phyloP scores from a whole-genome alignment of 1,140 invertebrate genomes.

The Rhyzopertha dominica region DNA sequence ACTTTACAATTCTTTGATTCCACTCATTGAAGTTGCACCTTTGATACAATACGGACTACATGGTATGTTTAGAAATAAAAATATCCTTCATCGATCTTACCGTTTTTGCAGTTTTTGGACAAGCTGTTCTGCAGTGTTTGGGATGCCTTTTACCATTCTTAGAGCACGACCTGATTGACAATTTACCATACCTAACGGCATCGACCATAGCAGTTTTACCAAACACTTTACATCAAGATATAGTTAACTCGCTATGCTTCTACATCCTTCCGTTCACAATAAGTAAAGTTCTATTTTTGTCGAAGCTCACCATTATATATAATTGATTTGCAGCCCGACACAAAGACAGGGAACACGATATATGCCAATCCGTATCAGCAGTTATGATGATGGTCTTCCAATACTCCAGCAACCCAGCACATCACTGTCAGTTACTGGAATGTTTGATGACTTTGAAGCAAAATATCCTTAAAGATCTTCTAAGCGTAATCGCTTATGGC shows the following conservation, averaged over 20 bases:
- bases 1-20: constrained; percentile 80
- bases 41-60: constrained; percentile 78
- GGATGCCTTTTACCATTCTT: constrained; percentile 93
- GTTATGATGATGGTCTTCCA: constrained; percentile 98
- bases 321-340: constrained; percentile 54
- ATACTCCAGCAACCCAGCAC: constrained; percentile 86
- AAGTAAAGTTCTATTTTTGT: constrained; percentile 57
- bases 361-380: constrained; percentile 86
- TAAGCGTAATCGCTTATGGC: constrained; percentile 96
- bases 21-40: constrained; percentile 73
- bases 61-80: constrained; percentile 49
- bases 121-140: constrained; percentile 83
- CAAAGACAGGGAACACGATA: constrained; percentile 74
- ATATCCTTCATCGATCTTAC: neutral
- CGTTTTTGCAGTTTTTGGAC: constrained; percentile 74
- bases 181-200: constrained; percentile 89
- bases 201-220: constrained; percentile 91
- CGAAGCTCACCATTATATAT: neutral
- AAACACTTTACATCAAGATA: constrained; percentile 84
- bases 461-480: constrained; percentile 84
- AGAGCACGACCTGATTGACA: constrained; percentile 93
- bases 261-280: constrained; percentile 96
- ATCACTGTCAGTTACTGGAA: constrained; percentile 92
- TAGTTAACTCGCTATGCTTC: constrained; percentile 92
- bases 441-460: constrained; percentile 90